Evolutionary conservation across 92 coral and sea anemone genomes (phyloP), one percentile per base, ranked within the genome.

Genomic region (Phymanthus crucifer): DNA sequence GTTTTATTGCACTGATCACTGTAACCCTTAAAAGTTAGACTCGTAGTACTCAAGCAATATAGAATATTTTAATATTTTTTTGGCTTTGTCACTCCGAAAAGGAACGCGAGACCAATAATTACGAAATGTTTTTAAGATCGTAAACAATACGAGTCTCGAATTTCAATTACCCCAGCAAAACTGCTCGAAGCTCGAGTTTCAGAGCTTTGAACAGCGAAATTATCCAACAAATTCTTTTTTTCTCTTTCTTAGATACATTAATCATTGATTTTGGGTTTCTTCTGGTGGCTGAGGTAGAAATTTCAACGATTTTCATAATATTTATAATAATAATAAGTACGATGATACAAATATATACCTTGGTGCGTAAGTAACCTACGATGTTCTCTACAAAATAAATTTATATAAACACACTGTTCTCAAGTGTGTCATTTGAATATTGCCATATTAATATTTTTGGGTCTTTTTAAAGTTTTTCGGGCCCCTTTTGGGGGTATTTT

Each of bases 351-450:
- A 61, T 77, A 21, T 64, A 32, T 74, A 34, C 40, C 71, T 56
- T 57, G 27, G 72, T 54, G 14, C 45, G 57, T 77, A 32, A 1
- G 32, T 71, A 1, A 18, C 32, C 72, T 77, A 69, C 47, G 9
- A 17, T 69, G 35, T 69, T 18, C 32, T 69, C 45, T 61, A 77
- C 71, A 77, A 77, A 77, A 77, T 77, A 77, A 77, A 77, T 40
- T 57, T 77, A 13, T 74, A 47, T 64, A 34, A 40, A 71, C 56
- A 35, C n/a, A 34, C 70, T 70, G 17, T 33, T 27, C 13, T 13
- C 37, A 37, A 37, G 40, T 8, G 40, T 18, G 81, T 34, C 35
- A 64, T 61, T 77, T 77, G 40, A 48, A 65, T 13, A 7, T n/a
- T 21, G 73, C 24, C 73, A 34, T 77, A 64, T 77, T 23, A 33